Evolutionary conservation across 2,113 vertebrate genomes (phyloP), one percentile per base, ranked within the genome.

Genomic region (Mustela lutreola): DNA sequence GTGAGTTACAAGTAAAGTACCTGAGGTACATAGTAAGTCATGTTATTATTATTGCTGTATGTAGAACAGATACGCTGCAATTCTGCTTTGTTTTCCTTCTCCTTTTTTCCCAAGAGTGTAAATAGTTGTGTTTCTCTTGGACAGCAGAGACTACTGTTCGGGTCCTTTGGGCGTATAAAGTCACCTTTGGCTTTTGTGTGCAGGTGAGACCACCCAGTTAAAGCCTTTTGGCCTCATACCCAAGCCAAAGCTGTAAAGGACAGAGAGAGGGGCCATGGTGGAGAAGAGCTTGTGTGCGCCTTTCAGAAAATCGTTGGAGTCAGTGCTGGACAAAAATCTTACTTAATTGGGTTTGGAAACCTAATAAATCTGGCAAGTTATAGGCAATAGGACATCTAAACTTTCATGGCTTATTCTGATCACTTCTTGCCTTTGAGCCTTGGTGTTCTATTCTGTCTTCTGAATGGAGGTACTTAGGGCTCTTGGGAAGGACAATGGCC

Each of bases 301-400:
- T 93, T 91, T 76, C 53, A 90, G 73, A 62, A 93, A 89, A n/a
- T 56, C 60, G 12, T 45, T 58, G 48, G 56, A 73, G 28, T 28
- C 89, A 56, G 1, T 33, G 9, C 48, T 80, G 79, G 45, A 60
- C 36, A 78, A 82, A 85, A 33, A 73, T 75, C 28, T 79, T 67
- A 78, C 22, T 79, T 50, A 73, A 21, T 33, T 90, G 28, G 45
- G 26, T 84, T 81, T 97, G 56, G 82, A 96, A 81, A 62, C 36
- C 31, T 73, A 53, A 7, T 56, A 22, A 50, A 36, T 16, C 9
- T 21, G 19, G 11, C 28, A 10, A 1, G 12, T 76, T 48, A 31
- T 0, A 78, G 58, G 80, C 63, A 71, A 19, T 19, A 28, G 36
- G 33, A 11, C 81, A 48, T 45, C 42, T 70, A 22, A 48, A 45